Conservation (phyloP, 2,797 vertebrate genomes). For the Pristis pectinata region DNA sequence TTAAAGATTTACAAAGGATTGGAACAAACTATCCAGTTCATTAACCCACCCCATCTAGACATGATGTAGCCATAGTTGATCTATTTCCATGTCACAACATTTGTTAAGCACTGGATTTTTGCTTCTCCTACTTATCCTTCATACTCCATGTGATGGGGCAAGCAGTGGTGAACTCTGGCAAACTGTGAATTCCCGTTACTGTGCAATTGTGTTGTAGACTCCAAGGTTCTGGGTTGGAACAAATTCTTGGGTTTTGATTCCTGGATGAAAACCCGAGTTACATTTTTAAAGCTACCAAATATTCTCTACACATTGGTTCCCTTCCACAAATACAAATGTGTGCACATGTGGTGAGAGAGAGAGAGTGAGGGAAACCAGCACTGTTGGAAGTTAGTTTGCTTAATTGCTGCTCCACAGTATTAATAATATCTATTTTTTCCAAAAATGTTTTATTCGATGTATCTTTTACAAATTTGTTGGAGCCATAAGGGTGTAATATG, state of each 20-base stretch:
- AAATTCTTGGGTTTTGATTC: not conserved
- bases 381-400: not conserved
- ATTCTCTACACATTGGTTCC: not conserved
- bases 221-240: not conserved
- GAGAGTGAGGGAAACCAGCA: too few relatives aligned
- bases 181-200: not conserved
- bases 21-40: not conserved
- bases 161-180: not conserved
- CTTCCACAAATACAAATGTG: not conserved
- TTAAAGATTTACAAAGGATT: not conserved
- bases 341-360: not conserved
- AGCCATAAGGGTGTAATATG: not conserved
- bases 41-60: not conserved
- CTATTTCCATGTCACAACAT: not conserved
- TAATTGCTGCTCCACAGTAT: not conserved
- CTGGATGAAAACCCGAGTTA: not conserved
- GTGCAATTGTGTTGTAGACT: not conserved
- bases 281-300: not conserved
- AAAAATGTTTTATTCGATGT: not conserved
- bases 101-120: too few relatives aligned
- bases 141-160: not conserved
- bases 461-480: not conserved
- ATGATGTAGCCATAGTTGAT: not conserved
- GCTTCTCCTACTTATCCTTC: too few relatives aligned
- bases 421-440: not conserved